These are phyloP conservation scores for Andrena marginata DNA, from an alignment of 2,888 invertebrate genomes.

Conservation along the genomic window DNA sequence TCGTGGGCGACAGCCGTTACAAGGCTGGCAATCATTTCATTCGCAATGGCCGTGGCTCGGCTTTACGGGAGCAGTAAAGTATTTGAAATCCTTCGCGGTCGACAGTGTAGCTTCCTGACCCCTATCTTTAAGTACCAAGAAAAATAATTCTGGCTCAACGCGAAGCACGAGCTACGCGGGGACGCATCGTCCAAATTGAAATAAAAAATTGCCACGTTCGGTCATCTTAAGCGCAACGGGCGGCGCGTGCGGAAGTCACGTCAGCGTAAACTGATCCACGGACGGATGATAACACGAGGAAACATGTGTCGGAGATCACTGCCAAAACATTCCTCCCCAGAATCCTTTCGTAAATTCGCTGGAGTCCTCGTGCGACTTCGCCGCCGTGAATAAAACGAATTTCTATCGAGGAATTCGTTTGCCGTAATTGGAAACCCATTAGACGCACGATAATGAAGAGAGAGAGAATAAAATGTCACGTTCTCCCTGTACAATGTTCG, in stretches of 20 bases:
- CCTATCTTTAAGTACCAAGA: neutral
- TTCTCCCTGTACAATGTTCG: slow-evolving; percentile 65
- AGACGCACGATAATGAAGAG: neutral
- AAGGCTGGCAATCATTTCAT: neutral
- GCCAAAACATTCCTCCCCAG: slow-evolving; percentile 72
- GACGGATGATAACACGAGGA: slow-evolving; percentile 10
- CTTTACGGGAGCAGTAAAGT: neutral
- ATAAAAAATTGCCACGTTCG: neutral
- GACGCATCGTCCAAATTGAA: neutral
- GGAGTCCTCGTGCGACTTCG: slow-evolving; percentile 4
- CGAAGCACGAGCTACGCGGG: neutral
- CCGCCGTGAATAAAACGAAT: neutral
- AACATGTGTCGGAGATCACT: slow-evolving; percentile 72
- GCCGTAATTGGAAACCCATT: neutral
- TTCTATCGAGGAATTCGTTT: slow-evolving; percentile 8
- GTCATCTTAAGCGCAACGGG: slow-evolving; percentile 16
- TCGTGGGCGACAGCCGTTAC: neutral
- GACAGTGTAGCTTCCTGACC: neutral
- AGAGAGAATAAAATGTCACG: neutral
- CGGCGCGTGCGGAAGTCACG: neutral
- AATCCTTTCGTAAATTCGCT: slow-evolving; percentile 29
- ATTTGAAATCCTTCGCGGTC: neutral
- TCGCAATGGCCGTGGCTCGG: neutral
- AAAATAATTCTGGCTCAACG: neutral
- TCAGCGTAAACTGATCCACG: neutral